A percentile compares a stretch with the other conserved stretches of the same genome.
phyloP scores from a whole-genome alignment of 2,797 vertebrate species.

The Rhincodon typus region DNA sequence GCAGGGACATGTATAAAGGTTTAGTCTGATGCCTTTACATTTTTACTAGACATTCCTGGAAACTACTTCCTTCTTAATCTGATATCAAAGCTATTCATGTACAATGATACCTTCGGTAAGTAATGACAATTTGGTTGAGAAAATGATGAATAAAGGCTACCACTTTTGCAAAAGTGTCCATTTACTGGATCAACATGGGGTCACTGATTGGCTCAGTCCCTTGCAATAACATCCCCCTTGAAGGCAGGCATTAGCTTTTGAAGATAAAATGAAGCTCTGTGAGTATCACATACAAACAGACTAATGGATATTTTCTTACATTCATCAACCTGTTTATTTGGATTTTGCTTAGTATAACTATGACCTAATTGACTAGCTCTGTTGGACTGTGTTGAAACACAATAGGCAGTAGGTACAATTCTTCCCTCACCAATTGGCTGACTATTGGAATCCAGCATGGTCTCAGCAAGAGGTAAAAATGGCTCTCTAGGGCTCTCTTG shows the following conservation, averaged over 20 bases:
- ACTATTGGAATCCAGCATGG: slow-evolving; percentile 53
- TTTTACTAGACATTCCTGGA: background rate
- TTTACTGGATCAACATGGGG: background rate
- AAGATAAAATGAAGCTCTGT: background rate
- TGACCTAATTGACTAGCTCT: slow-evolving; percentile 27
- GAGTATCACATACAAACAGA: background rate
- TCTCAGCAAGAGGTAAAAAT: slow-evolving; percentile 63
- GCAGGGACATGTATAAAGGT: background rate
- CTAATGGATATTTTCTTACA: slow-evolving; percentile 27
- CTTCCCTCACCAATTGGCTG: slow-evolving; percentile 50
- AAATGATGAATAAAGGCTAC: background rate
- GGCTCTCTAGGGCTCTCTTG: slow-evolving; percentile 65
- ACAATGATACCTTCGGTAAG: background rate
- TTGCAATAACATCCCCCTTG: background rate
- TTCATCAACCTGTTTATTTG: slow-evolving; percentile 16
- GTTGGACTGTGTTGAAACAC: slow-evolving; percentile 19
- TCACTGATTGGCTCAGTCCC: background rate
- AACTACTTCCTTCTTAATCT: background rate
- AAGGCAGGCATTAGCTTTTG: background rate
- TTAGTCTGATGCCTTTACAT: background rate
- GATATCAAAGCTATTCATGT: background rate
- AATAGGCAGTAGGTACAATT: slow-evolving; percentile 6
- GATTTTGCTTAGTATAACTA: background rate
- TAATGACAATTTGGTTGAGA: background rate
- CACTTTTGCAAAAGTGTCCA: background rate